Base-by-base conservation (phyloP, 2,797 vertebrate species). In the Sternarchorhynchus goeldii region DNA sequence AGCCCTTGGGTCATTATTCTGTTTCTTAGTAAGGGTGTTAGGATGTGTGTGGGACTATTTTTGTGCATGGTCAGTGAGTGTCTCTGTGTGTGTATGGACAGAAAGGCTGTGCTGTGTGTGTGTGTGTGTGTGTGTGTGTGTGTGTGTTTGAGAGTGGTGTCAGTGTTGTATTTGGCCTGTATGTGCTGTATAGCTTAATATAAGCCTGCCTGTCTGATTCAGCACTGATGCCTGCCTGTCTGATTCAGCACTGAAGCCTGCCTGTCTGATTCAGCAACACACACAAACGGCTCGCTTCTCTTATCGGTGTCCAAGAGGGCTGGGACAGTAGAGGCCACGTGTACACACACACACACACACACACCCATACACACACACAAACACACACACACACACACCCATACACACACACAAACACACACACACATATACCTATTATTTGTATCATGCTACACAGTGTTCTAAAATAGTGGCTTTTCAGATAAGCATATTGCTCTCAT, bases 231-330 rank as follows among this genome's bases (percentile, higher is more conserved):
- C 81, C 81, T 86, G 82, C 57, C 82, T 86, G 79, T 83, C 72
- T 69, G 72, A 76, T 79, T 73, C 69, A 82, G 77, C 78, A 39
- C 58, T 81, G 69, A 63, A 71, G 81, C 81, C 81, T 86, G 82
- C 57, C 82, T 86, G 79, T 83, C 72, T 69, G 72, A 76, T 79
- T 73, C 69, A 82, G 77, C 78, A 81, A 85, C 88, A 82, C 81
- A 88, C 60, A 29, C 1, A 70, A 82, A 81, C 63, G 76, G 85
- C 86, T 88, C 87, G 85, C 82, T 85, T 82, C 87, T 81, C 87
- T 88, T 86, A 31, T 67, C 69, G 32, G 56, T 74, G 56, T 59
- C 32, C 88, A 70, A 65, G 73, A 79, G 78, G 50, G 18, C 17
- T 21, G 18, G 21, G 29, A 20, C 25, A 34, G 73, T 70, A 1